Conservation (phyloP, 2,888 invertebrate genomes). For the Dynastes maya region DNA sequence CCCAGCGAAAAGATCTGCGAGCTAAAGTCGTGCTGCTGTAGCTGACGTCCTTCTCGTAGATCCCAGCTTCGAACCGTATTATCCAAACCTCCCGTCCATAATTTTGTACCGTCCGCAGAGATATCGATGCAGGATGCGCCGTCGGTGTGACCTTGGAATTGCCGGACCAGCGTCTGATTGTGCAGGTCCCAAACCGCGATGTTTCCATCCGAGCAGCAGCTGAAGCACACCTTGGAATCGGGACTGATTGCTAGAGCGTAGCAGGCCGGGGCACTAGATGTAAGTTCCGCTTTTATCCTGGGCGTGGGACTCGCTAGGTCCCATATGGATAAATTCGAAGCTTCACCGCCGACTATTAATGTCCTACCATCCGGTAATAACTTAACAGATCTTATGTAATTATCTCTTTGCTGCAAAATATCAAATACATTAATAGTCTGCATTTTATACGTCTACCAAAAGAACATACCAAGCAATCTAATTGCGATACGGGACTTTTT, state of each 20-base stretch:
- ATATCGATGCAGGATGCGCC: conserved; percentile 99
- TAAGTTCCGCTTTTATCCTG: conserved; percentile 91
- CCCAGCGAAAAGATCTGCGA: conserved; percentile 90
- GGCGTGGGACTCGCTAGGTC: conserved; percentile 94
- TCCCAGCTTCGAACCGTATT: conserved; percentile 99
- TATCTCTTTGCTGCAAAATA: conserved; percentile 86
- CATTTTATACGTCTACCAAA: neutral
- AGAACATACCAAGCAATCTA: conserved; percentile 84
- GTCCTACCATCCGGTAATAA: conserved; percentile 94
- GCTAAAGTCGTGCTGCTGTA: conserved; percentile 96
- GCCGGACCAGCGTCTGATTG: conserved; percentile 90
- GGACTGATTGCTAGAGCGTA: conserved; percentile 98
- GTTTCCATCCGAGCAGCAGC: conserved; percentile 98
- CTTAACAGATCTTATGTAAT: conserved; percentile 96
- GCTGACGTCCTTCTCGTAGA: conserved; percentile 90
- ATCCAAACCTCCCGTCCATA: conserved; percentile 96
- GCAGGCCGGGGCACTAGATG: conserved; percentile 95
- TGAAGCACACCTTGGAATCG: conserved; percentile 98
- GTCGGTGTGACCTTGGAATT: conserved; percentile 97
- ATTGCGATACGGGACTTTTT: conserved; percentile 85
- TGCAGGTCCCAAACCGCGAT: conserved; percentile 97
- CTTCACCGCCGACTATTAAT: conserved; percentile 96
- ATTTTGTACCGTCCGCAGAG: conserved; percentile 90
- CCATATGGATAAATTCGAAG: conserved; percentile 96
- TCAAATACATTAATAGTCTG: conserved; percentile 36